Base-by-base conservation (phyloP, 37 sponge, comb jelly and placozoan species). In the Haliclona indistincta region DNA sequence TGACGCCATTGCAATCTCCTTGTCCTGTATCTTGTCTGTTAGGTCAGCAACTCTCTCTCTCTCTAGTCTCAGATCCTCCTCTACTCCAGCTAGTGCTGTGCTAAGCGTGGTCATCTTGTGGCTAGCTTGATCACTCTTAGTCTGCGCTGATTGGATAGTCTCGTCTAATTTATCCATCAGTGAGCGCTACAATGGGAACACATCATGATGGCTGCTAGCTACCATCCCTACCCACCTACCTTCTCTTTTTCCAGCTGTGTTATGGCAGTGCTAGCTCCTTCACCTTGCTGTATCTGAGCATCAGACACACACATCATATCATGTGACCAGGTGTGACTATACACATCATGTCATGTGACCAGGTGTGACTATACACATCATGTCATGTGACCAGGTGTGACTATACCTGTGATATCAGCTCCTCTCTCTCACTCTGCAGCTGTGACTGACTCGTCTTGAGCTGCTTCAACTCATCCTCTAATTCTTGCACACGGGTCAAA, bases 161-260 rank as follows among this genome's bases (percentile, higher is more conserved):
- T 22, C 34, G 3, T 86, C 87, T 42, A 86, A 20, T 63, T 86
- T 86, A 38, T 53, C 67, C 69, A 80, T 73, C 7, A 86, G 67
- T 47, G 68, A 54, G 36, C 22, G 66, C 87, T 86, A 74, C 4
- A 22, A 4, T 17, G n/a, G 38, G 38, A 32, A 11, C 32, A 25
- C 4, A 17, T 26, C 5, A 40, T 5, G 41, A 63, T 30, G 38
- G 22, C 11, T 47, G 56, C 28, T 30, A 41, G 19, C 2, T 39
- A 53, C 26, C 2, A 41, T 41, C 53, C 15, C 7, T 44, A 70
- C n/a, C 23, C 20, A 0, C 23, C 25, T 63, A 91, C 92, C 87
- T 91, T 91, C 19, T 91, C 92, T 56, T 84, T 78, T 45, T 86
- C 72, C 68, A 91, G 68, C 55, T 91, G 92, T 22, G 47, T 80